Percentiles rank a stretch among this genome's conserved stretches.
Conservation (phyloP, 2,888 invertebrate genomes). For the Loripinus fragilis region DNA sequence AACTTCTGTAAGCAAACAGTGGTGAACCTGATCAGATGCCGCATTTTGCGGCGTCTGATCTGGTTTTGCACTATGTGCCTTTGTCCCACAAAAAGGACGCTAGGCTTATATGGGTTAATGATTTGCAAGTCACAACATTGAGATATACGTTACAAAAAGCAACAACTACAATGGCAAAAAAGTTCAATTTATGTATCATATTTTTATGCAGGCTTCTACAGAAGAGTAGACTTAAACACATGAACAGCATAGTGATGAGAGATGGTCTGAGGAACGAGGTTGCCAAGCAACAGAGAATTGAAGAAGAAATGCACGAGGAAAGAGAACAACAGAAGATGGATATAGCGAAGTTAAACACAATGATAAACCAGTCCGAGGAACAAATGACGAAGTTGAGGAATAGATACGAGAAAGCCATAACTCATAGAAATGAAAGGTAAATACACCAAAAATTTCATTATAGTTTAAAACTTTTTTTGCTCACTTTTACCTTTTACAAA, state of each 20-base stretch:
- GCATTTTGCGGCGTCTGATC: too few relatives aligned
- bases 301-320: slow-evolving; percentile 80
- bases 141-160: too few relatives aligned
- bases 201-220: slow-evolving; percentile 76
- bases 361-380: slow-evolving; percentile 83
- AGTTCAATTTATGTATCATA: neutral
- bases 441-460: too few relatives aligned
- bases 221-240: slow-evolving; percentile 81
- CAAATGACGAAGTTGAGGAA: slow-evolving; percentile 82
- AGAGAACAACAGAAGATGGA: slow-evolving; percentile 83
- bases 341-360: slow-evolving; percentile 82
- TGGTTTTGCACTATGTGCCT: too few relatives aligned
- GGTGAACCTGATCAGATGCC: too few relatives aligned
- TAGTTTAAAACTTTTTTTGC: too few relatives aligned
- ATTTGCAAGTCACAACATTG: too few relatives aligned
- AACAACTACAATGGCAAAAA: too few relatives aligned
- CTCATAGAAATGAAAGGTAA: slow-evolving; percentile 82
- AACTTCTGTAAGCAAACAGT: too few relatives aligned
- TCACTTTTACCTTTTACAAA: too few relatives aligned
- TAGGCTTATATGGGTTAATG: too few relatives aligned
- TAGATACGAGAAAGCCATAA: slow-evolving; percentile 81
- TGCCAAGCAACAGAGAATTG: slow-evolving; percentile 81
- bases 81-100: too few relatives aligned
- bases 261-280: slow-evolving; percentile 83
- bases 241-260: slow-evolving; percentile 81